Conservation (phyloP, 2,888 invertebrate species). For the Tethea ocularis region DNA sequence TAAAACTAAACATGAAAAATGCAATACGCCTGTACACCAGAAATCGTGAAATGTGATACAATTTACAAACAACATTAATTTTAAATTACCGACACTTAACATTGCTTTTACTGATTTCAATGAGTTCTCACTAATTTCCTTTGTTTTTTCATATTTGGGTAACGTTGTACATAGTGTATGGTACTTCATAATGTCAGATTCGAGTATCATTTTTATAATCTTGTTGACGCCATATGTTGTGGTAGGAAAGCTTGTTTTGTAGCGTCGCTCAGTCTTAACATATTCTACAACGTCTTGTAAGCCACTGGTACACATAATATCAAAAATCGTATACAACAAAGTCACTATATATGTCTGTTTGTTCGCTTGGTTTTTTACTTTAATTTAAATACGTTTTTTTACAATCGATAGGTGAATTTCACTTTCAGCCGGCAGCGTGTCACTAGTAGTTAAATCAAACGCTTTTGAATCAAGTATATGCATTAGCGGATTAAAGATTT, state of each 20-base stretch:
- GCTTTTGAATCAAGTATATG: background rate
- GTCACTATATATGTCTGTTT: too few relatives aligned
- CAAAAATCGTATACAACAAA: too few relatives aligned
- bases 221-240: background rate
- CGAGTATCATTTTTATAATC: background rate
- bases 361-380: too few relatives aligned
- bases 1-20: background rate
- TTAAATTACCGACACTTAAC: background rate
- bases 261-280: slow-evolving; percentile 1
- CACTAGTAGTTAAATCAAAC: background rate
- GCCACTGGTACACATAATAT: background rate
- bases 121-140: background rate
- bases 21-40: background rate
- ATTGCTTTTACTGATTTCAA: background rate
- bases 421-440: too few relatives aligned
- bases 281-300: background rate
- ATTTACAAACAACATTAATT: slow-evolving; percentile 8
- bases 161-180: background rate
- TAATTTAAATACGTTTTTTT: too few relatives aligned
- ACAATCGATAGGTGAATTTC: too few relatives aligned
- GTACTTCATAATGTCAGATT: background rate
- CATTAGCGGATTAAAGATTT: too few relatives aligned
- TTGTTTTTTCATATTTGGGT: background rate
- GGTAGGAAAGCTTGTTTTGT: background rate
- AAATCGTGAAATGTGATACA: background rate